Conservation (phyloP, 1,140 invertebrate genomes). For the Agrilus planipennis region DNA sequence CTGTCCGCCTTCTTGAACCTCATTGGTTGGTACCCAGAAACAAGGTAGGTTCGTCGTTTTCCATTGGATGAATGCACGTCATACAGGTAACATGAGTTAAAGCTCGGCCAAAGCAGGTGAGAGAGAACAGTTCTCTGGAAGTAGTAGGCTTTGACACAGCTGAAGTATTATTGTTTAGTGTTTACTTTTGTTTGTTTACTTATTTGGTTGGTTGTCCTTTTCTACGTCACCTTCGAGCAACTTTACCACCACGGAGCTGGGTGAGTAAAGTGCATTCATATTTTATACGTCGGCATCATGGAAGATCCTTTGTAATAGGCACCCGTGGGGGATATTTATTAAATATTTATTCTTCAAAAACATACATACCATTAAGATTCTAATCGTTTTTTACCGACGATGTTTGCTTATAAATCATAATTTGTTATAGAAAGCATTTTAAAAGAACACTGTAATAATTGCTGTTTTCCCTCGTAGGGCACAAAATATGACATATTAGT, state of each 20-base stretch:
- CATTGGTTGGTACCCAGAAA: conserved; percentile 14
- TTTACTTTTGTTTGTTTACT: conserved; percentile 10
- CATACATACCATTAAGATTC: neutral
- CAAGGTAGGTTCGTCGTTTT: neutral
- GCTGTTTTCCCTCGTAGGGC: too few species aligned
- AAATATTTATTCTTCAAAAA: too few species aligned
- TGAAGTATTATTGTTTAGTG: conserved; percentile 10
- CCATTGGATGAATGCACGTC: conserved; percentile 1
- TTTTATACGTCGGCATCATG: too few species aligned
- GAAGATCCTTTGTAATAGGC: too few species aligned
- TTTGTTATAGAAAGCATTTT: too few species aligned
- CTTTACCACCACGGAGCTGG: conserved; percentile 3
- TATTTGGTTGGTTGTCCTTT: neutral
- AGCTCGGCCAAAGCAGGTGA: too few species aligned
- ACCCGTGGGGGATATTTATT: too few species aligned
- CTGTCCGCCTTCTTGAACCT: conserved; percentile 13
- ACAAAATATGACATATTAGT: too few species aligned
- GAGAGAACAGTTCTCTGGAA: conserved; percentile 25
- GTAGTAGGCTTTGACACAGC: conserved; percentile 23
- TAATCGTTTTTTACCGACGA: neutral
- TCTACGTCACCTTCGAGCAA: too few species aligned
- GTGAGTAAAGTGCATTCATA: conserved; percentile 3
- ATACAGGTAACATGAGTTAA: conserved; percentile 13
- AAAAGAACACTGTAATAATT: too few species aligned
- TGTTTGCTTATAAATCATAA: neutral